These are phyloP conservation scores for Paraplagusia blochii DNA, from an alignment of 2,113 vertebrate genomes.

Conservation along the genomic window DNA sequence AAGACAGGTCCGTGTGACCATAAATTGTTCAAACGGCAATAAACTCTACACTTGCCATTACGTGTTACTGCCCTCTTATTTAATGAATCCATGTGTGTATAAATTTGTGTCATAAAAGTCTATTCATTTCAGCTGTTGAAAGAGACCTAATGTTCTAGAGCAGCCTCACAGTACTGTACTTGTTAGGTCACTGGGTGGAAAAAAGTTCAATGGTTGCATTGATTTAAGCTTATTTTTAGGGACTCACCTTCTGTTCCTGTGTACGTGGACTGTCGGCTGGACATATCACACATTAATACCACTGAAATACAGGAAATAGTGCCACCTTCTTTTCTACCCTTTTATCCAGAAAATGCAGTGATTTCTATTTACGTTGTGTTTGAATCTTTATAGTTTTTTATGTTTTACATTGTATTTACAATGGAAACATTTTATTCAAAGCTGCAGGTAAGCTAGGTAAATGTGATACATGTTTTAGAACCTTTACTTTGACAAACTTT, in stretches of 20 bases:
- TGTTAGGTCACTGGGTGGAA: constrained; percentile 39
- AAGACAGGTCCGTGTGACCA: too few species aligned
- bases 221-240: constrained; percentile 28
- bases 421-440: too few species aligned
- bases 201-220: constrained; percentile 20
- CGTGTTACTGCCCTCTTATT: constrained; percentile 25
- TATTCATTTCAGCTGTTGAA: constrained; percentile 48
- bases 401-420: too few species aligned
- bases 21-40: not conserved
- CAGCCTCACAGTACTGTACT: constrained; percentile 36
- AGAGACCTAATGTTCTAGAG: constrained; percentile 45
- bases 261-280: not conserved
- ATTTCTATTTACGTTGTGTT: too few species aligned
- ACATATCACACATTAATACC: too few species aligned
- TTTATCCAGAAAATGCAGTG: constrained; percentile 16
- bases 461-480: too few species aligned
- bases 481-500: too few species aligned
- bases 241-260: constrained; percentile 11
- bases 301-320: too few species aligned
- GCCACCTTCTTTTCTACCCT: too few species aligned
- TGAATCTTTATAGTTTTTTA: too few species aligned
- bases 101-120: constrained; percentile 43
- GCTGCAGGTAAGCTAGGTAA: too few species aligned
- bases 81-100: constrained; percentile 20
- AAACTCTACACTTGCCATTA: constrained; percentile 7